Base-by-base conservation (phyloP, 1,140 invertebrate genomes). In the Diorhabda elongata region DNA sequence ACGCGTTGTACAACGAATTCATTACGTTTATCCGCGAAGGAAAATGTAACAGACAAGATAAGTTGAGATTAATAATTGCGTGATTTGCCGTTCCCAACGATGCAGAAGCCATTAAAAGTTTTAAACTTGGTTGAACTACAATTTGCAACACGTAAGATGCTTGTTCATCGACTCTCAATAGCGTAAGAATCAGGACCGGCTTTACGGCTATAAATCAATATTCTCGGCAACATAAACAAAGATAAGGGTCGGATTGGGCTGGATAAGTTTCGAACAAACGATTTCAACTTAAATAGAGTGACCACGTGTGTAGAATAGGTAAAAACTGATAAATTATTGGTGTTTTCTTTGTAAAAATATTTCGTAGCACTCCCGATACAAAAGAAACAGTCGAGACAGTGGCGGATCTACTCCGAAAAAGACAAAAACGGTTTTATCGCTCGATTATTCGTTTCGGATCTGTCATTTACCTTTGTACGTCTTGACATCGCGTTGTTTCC, bases 41-140 rank as follows among this genome's bases (percentile, higher is more conserved):
- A 6, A 52, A 52, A 52, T 52, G n/a, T 26, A 26, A n/a, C 6
- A 52, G 47, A 52, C 47, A 3, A 52, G 47, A 52, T 8, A 52
- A 52, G 47, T 8, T 8, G 47, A 52, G 47, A n/a, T 6, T n/a
- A 52, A 52, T 52, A 6, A 52, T 52, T 52, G 47, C 47, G 47
- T 52, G 47, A 52, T 52, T 52, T 52, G 47, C 47, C 47, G 6
- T 52, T 52, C n/a, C 4, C n/a, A n/a, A 52, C 6, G 47, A 8
- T 52, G 47, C 47, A 52, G 47, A 52, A 52, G 47, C 47, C 47
- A 52, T 52, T 52, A 52, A 52, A 52, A 52, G 47, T 52, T 52
- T 52, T 52, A 52, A 26, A 4, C 47, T 6, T 52, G n/a, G 47
- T 52, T 52, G 2, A n/a, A 2, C 47, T 52, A 52, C n/a, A 52